Percentiles rank a stretch among this genome's conserved stretches.
Evolutionary conservation across 2,888 invertebrate genomes (phyloP).

Genomic region (Cistogaster globosa): DNA sequence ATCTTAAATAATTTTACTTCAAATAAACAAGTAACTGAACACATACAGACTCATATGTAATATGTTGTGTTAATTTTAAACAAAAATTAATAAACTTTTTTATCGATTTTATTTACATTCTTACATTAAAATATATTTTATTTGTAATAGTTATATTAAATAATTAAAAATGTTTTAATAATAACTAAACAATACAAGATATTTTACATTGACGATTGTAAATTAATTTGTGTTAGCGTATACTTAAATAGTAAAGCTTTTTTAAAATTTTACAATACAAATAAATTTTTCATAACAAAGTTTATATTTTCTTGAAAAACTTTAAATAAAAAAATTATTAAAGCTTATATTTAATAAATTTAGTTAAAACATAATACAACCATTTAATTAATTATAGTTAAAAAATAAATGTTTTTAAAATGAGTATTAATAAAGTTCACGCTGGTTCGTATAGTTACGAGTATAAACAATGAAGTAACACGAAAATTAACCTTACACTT

Average conservation of each 20-base stretch:
- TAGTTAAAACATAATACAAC: constrained; percentile 60
- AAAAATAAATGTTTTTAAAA: too few species aligned
- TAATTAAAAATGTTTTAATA: constrained; percentile 8
- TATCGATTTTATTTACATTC: not conserved
- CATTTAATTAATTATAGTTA: constrained; percentile 27
- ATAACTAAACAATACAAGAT: constrained; percentile 48
- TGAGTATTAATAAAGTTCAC: too few species aligned
- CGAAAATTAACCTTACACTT: too few species aligned
- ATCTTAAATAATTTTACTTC: too few species aligned
- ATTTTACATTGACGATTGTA: constrained; percentile 60
- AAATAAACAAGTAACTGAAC: too few species aligned
- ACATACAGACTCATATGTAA: too few species aligned
- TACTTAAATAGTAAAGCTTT: constrained; percentile 54
- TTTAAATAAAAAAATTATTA: not conserved
- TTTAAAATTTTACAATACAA: constrained; percentile 27
- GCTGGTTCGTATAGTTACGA: too few species aligned
- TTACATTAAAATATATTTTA: constrained; percentile 20
- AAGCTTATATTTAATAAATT: not conserved
- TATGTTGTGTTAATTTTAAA: not conserved
- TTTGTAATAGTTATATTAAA: constrained; percentile 17
- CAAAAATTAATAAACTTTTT: not conserved
- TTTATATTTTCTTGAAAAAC: not conserved
- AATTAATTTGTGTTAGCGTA: constrained; percentile 15
- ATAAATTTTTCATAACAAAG: not conserved
- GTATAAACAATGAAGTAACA: too few species aligned